Evolutionary conservation across 2,797 vertebrate species (phyloP).

Genomic region (Eospalax fontanierii): DNA sequence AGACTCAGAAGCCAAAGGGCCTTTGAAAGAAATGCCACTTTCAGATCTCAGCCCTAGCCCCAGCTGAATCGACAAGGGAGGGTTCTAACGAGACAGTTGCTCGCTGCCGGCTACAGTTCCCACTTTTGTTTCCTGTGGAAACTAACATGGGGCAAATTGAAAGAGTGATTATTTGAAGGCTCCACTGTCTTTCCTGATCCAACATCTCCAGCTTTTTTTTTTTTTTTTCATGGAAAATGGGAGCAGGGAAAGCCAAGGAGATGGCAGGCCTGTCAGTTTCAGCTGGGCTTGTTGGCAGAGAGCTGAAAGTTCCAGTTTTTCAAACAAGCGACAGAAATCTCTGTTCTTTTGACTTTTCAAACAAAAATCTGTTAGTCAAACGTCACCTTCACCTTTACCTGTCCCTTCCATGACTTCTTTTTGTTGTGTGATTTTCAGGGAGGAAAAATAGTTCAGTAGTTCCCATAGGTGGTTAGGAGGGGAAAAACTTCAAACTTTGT

Average conservation of each 20-base stretch:
- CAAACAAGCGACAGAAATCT: constrained; percentile 83
- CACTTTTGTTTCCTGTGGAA: constrained; percentile 88
- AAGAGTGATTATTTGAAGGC: constrained; percentile 89
- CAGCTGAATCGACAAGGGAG: constrained; percentile 87
- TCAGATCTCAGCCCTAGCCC: constrained; percentile 83
- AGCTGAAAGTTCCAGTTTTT: constrained; percentile 86
- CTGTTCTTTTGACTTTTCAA: constrained; percentile 72
- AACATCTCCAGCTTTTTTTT: constrained; percentile 75
- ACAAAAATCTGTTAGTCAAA: constrained; percentile 73
- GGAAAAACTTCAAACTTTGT: constrained; percentile 58
- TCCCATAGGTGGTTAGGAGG: neutral
- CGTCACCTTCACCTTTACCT: constrained; percentile 82
- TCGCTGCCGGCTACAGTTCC: constrained; percentile 87
- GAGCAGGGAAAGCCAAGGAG: constrained; percentile 87
- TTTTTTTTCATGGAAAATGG: constrained; percentile 89
- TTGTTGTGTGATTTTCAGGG: constrained; percentile 59
- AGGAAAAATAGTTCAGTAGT: neutral
- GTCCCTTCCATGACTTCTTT: constrained; percentile 71
- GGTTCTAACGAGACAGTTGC: constrained; percentile 87
- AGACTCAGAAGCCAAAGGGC: constrained; percentile 77
- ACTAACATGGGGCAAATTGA: constrained; percentile 89
- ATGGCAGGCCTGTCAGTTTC: constrained; percentile 87
- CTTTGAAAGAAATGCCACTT: constrained; percentile 81
- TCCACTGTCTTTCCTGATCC: constrained; percentile 88
- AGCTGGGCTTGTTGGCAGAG: constrained; percentile 80